Conservation (phyloP, 30 jellyfish, hydroid and myxozoan species). For the Catostylus mosaicus region DNA sequence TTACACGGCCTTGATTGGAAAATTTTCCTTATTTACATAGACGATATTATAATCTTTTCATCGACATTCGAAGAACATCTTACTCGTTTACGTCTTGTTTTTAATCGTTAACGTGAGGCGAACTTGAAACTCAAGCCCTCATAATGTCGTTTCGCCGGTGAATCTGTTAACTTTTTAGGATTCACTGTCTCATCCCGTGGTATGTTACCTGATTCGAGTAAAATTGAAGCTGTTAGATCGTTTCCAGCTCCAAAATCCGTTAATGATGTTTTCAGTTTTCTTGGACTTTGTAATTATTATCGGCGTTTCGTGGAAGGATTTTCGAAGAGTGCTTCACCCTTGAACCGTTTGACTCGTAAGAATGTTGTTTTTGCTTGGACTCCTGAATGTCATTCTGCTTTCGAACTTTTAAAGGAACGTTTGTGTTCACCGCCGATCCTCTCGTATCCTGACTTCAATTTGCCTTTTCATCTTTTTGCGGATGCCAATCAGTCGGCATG, state of each 20-base stretch:
- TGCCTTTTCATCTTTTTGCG: neutral
- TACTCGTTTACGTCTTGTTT: too few species aligned
- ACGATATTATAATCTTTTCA: too few species aligned
- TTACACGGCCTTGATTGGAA: too few species aligned
- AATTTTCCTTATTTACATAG: too few species aligned
- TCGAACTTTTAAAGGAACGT: neutral
- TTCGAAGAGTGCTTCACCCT: constrained; percentile 4
- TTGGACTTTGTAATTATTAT: constrained; percentile 17
- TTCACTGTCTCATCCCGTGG: neutral
- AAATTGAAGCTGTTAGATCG: neutral
- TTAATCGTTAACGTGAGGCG: neutral
- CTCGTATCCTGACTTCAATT: constrained; percentile 3
- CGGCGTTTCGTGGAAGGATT: constrained; percentile 23
- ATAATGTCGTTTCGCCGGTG: neutral
- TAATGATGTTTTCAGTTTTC: constrained; percentile 6
- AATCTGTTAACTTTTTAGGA: neutral
- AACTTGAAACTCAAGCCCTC: neutral
- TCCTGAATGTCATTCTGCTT: neutral
- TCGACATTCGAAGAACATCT: too few species aligned
- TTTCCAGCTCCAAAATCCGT: constrained; percentile 4
- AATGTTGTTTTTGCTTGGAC: neutral
- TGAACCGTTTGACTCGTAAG: constrained; percentile 3
- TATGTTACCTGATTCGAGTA: neutral
- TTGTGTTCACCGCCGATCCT: constrained; percentile 8
- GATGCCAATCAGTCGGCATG: neutral